These are phyloP conservation scores for Harmothoe impar DNA, from an alignment of 2,888 invertebrate genomes.

Conservation along the genomic window DNA sequence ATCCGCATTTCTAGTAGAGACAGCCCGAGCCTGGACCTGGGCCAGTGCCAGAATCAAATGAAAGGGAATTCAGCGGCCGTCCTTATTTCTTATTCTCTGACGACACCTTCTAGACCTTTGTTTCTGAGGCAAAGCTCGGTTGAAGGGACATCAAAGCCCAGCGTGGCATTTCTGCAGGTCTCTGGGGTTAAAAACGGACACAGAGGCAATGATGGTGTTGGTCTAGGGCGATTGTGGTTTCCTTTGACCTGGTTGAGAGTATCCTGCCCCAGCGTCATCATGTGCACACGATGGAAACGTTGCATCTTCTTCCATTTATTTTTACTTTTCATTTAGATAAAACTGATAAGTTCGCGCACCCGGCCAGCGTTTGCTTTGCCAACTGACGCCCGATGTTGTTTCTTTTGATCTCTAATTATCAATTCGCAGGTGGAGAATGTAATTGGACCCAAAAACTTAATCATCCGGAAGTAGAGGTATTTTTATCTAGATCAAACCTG, in stretches of 20 bases:
- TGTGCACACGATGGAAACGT: no score
- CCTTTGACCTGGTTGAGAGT: no score
- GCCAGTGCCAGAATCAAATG: background rate
- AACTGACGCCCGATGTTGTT: background rate
- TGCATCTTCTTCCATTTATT: no score
- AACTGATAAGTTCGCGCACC: conserved; percentile 18
- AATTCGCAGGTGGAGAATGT: conserved; percentile 11
- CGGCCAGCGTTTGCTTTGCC: background rate
- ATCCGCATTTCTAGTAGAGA: conserved; percentile 25
- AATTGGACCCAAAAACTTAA: conserved; percentile 27
- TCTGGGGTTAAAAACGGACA: no score
- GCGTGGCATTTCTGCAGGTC: background rate
- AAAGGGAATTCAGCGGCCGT: background rate
- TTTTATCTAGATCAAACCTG: background rate
- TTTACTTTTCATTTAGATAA: no score
- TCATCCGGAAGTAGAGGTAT: conserved; percentile 19
- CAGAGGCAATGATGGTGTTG: no score
- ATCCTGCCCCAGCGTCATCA: no score
- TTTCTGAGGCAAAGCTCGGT: background rate
- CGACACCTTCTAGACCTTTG: background rate
- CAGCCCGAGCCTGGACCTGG: background rate
- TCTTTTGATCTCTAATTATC: conserved; percentile 52
- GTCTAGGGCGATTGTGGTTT: no score
- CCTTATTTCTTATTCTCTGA: background rate
- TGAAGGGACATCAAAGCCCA: conserved; percentile 15